Base-by-base conservation (phyloP, 2,113 vertebrate species). In the Psophia crepitans region DNA sequence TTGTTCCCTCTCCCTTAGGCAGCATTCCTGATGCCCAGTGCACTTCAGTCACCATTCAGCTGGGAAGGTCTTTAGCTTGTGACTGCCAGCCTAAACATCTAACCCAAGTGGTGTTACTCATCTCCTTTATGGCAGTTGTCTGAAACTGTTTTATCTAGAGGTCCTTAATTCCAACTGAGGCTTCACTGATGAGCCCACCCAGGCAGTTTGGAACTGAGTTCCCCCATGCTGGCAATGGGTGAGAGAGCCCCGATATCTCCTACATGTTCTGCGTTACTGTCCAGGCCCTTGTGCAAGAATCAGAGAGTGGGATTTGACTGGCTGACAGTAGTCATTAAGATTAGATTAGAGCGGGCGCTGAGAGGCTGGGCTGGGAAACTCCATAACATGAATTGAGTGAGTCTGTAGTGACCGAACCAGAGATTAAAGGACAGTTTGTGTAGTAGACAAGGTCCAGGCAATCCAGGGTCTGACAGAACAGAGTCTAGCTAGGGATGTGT, bases 131-230 rank as follows among this genome's bases (percentile, higher is more conserved):
- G 43, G 46, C 74, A 68, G 53, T 87, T 94, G 28, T 46, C 61
- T 78, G 56, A 82, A 96, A 44, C 27, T 39, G 48, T 68, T 91
- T 87, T 82, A 87, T 95, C 57, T 89, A 60, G 84, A 87, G 15
- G n/a, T 71, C 28, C 74, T 82, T 91, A 71, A 68, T 85, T 84
- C 74, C 27, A 90, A 19, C 30, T 0, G 6, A 93, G 43, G 20
- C 69, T 93, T 63, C 43, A n/a, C n/a, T 78, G 77, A 54, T 58
- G 84, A 87, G 92, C 84, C 96, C 96, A 96, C 92, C 87, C 92
- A 95, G 74, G 84, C 61, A 56, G 90, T 83, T 79, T 91, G 90
- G 81, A 97, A 76, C 18, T 0, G 5, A 68, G 35, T 51, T 9
- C 51, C 30, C 24, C 22, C 2, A 2, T 0, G 4, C 46, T 79